phyloP scores from a whole-genome alignment of 2,888 invertebrate genomes.

The Meandrusa payeni region DNA sequence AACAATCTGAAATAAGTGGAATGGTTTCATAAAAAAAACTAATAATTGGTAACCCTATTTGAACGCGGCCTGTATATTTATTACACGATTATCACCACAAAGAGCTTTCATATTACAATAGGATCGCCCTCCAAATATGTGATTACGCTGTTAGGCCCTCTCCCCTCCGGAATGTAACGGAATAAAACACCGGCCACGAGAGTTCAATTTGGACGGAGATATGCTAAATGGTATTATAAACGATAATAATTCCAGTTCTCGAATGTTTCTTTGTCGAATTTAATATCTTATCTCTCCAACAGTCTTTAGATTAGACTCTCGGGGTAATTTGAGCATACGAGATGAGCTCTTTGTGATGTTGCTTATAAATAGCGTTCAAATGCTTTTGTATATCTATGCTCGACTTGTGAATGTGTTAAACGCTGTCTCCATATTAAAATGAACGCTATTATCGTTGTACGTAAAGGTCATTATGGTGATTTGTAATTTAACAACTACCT shows the following conservation, averaged over 20 bases:
- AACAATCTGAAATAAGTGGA: no score
- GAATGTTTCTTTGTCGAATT: conserved; percentile 31
- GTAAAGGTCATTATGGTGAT: neutral
- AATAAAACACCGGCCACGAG: conserved; percentile 25
- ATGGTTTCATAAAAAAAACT: neutral
- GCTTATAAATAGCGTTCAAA: conserved; percentile 16
- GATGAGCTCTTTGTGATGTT: conserved; percentile 20
- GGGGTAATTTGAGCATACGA: conserved; percentile 15
- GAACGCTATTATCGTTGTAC: neutral
- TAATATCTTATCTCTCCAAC: conserved; percentile 27
- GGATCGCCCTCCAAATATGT: conserved; percentile 33
- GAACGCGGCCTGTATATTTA: conserved; percentile 29
- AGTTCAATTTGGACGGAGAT: conserved; percentile 31
- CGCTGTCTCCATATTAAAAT: neutral
- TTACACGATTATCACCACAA: conserved; percentile 40
- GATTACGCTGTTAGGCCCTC: conserved; percentile 34
- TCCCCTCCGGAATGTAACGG: conserved; percentile 24
- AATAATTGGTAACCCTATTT: conserved; percentile 12
- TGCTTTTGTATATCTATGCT: conserved; percentile 14
- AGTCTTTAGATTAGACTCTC: conserved; percentile 18
- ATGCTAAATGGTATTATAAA: conserved; percentile 33
- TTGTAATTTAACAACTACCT: neutral
- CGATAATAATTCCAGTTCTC: conserved; percentile 26
- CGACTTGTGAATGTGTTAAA: neutral
- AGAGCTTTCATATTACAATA: conserved; percentile 36